A percentile compares a stretch with the other conserved stretches of the same genome.
Evolutionary conservation across 2,888 invertebrate species (phyloP).

Genomic region (Drosophila tanythrix): DNA sequence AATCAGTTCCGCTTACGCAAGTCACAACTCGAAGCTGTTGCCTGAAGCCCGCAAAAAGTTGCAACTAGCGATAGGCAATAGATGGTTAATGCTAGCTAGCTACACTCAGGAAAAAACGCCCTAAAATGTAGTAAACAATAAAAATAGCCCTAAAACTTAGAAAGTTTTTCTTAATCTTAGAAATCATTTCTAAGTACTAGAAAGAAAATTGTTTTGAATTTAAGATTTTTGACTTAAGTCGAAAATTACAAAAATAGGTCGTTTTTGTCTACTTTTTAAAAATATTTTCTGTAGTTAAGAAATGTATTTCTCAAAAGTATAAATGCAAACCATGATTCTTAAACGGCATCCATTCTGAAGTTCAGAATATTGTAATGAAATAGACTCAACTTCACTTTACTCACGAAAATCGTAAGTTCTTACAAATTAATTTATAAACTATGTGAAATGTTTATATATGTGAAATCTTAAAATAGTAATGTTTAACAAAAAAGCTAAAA

Average conservation of each 20-base stretch:
- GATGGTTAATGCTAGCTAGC: constrained; percentile 33
- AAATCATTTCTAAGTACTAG: background rate
- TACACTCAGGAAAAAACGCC: background rate
- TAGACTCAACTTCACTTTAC: too few relatives aligned
- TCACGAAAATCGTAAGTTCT: background rate
- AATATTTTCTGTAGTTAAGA: background rate
- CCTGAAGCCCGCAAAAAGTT: constrained; percentile 33
- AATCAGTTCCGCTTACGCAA: constrained; percentile 77
- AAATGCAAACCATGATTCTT: background rate
- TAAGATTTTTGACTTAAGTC: background rate
- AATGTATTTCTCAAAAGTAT: background rate
- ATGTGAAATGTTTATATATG: background rate
- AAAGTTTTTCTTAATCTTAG: background rate
- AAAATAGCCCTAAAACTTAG: background rate
- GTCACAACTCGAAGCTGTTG: constrained; percentile 50
- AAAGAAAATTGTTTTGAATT: background rate
- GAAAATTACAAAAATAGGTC: background rate
- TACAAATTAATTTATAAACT: background rate
- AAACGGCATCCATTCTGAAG: background rate
- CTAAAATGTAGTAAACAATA: background rate
- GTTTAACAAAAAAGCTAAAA: too few relatives aligned
- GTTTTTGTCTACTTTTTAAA: background rate
- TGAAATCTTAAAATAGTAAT: background rate
- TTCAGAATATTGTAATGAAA: background rate
- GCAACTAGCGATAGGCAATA: constrained; percentile 62